These are phyloP conservation scores for Physeter macrocephalus DNA, from an alignment of 2,113 vertebrate genomes.

Conservation along the genomic window DNA sequence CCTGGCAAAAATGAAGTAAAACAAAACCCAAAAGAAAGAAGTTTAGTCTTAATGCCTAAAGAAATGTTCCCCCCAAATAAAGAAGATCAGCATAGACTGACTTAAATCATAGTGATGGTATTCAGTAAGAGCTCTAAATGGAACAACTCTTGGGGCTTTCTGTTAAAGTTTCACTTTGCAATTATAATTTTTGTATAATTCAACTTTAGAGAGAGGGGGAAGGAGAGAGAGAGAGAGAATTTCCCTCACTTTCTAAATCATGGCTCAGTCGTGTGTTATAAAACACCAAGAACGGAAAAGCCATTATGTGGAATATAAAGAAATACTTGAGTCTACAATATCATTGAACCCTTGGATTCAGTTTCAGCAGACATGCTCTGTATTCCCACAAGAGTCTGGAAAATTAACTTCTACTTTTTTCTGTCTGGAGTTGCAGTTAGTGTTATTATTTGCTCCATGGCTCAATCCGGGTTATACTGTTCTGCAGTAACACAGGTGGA, in stretches of 20 bases:
- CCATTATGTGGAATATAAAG: constrained; percentile 78
- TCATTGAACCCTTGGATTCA: constrained; percentile 73
- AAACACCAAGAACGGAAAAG: constrained; percentile 78
- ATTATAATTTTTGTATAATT: constrained; percentile 58
- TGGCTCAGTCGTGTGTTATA: constrained; percentile 41
- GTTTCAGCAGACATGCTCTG: constrained; percentile 78
- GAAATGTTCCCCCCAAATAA: not conserved
- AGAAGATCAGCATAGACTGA: not conserved
- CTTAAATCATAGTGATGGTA: not conserved
- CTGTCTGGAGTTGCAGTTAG: constrained; percentile 74
- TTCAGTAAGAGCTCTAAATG: not conserved
- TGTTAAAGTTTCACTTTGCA: constrained; percentile 66
- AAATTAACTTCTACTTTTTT: constrained; percentile 80
- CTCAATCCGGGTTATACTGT: constrained; percentile 45
- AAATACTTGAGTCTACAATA: constrained; percentile 64
- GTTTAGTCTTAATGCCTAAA: not conserved
- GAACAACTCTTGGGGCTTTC: constrained; percentile 45
- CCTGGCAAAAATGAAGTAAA: not conserved
- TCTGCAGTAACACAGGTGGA: constrained; percentile 40
- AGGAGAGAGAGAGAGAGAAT: not conserved
- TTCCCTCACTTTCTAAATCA: constrained; percentile 67
- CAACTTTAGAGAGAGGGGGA: not conserved
- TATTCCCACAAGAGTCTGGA: constrained; percentile 86
- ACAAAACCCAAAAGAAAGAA: constrained; percentile 14
- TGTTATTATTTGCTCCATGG: constrained; percentile 79